These are phyloP conservation scores for Terebella lapidaria DNA, from an alignment of 2,888 invertebrate species.

Conservation along the genomic window DNA sequence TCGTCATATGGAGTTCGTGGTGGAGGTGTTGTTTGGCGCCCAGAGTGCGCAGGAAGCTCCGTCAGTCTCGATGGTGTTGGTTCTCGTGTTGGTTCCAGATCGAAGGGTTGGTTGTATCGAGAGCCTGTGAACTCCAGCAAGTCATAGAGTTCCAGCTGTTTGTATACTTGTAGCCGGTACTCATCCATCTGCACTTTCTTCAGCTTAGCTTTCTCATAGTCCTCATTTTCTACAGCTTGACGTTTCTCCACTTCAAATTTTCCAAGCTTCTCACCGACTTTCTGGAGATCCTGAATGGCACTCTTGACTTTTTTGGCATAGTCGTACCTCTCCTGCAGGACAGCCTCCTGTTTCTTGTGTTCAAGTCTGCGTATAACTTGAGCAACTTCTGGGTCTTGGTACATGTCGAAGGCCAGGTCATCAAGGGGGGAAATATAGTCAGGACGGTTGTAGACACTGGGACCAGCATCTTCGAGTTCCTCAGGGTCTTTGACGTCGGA, in stretches of 20 bases:
- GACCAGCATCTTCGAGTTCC: no score
- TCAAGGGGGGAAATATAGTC: constrained; percentile 75
- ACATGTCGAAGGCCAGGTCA: constrained; percentile 93
- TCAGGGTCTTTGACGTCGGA: not conserved
- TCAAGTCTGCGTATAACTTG: constrained; percentile 81
- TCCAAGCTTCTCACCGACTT: constrained; percentile 78
- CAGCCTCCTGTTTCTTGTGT: constrained; percentile 78
- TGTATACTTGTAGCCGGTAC: constrained; percentile 70
- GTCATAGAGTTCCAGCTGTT: constrained; percentile 65
- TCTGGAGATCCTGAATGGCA: constrained; percentile 75
- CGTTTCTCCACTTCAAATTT: constrained; percentile 86
- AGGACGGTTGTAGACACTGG: constrained; percentile 36
- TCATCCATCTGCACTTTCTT: constrained; percentile 87
- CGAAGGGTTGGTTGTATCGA: constrained; percentile 31
- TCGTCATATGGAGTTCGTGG: constrained; percentile 38
- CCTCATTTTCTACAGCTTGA: constrained; percentile 83
- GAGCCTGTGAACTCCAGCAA: constrained; percentile 72
- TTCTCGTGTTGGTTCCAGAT: constrained; percentile 17
- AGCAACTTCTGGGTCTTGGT: constrained; percentile 86
- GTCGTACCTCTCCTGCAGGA: constrained; percentile 86
- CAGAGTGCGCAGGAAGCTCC: not conserved
- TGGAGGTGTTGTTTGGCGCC: constrained; percentile 8
- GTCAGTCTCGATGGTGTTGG: not conserved
- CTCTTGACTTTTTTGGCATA: constrained; percentile 86
- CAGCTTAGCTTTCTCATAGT: constrained; percentile 82